Evolutionary conservation across 37 sponge, comb jelly and placozoan genomes (phyloP).

Genomic region (Halisarca cf. caerulea): DNA sequence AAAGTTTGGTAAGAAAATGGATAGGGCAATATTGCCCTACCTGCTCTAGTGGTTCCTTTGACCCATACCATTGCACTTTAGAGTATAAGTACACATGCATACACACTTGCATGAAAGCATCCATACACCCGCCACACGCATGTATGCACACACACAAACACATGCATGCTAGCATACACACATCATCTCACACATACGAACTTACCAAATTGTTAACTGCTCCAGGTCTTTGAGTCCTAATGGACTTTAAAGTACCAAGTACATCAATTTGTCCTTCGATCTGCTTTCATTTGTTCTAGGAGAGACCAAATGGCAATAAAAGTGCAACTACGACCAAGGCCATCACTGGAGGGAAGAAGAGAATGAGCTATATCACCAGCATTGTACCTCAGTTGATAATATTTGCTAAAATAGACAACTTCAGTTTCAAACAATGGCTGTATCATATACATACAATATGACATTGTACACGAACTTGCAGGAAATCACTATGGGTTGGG

Average conservation of each 20-base stretch:
- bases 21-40: too few species aligned
- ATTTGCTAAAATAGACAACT: too few species aligned
- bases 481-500: neutral
- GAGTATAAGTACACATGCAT: neutral
- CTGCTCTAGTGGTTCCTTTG: too few species aligned
- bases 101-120: neutral
- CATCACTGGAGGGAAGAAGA: constrained; percentile 9
- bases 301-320: constrained; percentile 30
- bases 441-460: neutral
- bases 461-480: constrained; percentile 31
- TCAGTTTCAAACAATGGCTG: neutral
- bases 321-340: constrained; percentile 38
- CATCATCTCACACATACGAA: neutral
- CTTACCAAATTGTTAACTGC: constrained; percentile 23
- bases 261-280: constrained; percentile 39
- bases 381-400: too few species aligned
- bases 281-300: constrained; percentile 38
- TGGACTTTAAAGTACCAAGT: constrained; percentile 15
- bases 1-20: too few species aligned
- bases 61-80: neutral
- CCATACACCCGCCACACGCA: constrained; percentile 4
- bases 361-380: too few species aligned
- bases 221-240: constrained; percentile 40
- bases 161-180: neutral
- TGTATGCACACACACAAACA: neutral